Conservation (phyloP, 2,797 vertebrate genomes). For the Rachycentron canadum region DNA sequence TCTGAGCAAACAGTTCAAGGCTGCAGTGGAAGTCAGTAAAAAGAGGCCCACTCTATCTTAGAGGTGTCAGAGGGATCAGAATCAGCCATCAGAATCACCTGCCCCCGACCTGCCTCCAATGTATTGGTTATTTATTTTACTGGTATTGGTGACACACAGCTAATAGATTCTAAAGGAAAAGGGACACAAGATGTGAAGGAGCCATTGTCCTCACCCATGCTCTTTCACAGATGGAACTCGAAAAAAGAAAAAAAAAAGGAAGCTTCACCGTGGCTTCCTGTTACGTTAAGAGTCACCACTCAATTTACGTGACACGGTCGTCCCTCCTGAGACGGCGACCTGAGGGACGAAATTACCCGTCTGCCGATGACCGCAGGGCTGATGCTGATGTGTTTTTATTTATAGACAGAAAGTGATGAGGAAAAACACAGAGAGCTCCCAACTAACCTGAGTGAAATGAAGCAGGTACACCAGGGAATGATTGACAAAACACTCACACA, state of each 20-base stretch:
- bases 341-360: slow-evolving; percentile 53
- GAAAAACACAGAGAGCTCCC: slow-evolving; percentile 30
- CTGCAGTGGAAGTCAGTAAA: background rate
- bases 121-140: background rate
- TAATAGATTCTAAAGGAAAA: background rate
- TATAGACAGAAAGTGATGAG: slow-evolving; percentile 47
- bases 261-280: background rate
- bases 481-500: slow-evolving; percentile 21
- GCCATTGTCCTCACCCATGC: too few relatives aligned
- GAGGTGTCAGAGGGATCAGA: too few relatives aligned
- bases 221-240: background rate
- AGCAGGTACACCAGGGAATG: slow-evolving; percentile 31
- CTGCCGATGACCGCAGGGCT: slow-evolving; percentile 39
- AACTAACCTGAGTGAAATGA: slow-evolving; percentile 21
- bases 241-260: background rate
- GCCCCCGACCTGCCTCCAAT: too few relatives aligned
- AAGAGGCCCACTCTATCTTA: background rate
- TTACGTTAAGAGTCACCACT: slow-evolving; percentile 2
- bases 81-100: too few relatives aligned
- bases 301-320: background rate
- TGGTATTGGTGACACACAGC: background rate
- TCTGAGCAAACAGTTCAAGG: background rate
- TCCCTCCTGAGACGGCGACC: slow-evolving; percentile 26
- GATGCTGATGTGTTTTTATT: slow-evolving; percentile 56
- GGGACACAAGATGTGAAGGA: background rate